phyloP scores from a whole-genome alignment of 2,797 vertebrate species.

The Etheostoma perlongum region DNA sequence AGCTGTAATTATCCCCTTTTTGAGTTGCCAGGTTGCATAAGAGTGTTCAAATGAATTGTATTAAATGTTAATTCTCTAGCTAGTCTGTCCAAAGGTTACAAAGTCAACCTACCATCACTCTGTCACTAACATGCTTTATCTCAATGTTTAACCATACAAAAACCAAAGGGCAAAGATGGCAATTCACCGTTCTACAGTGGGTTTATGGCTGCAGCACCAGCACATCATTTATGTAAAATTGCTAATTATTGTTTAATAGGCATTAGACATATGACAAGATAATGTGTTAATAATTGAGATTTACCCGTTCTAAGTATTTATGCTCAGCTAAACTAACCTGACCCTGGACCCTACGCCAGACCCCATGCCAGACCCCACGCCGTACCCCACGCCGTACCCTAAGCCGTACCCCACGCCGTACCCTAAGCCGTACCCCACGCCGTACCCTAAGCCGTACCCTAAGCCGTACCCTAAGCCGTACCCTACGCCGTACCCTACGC shows the following conservation, averaged over 20 bases:
- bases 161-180: too few relatives aligned
- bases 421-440: too few relatives aligned
- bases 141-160: too few relatives aligned
- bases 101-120: neutral
- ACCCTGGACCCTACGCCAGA: too few relatives aligned
- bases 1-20: constrained; percentile 62
- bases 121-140: neutral
- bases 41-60: constrained; percentile 34
- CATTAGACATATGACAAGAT: neutral
- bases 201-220: neutral
- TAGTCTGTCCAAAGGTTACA: neutral
- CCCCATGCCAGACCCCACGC: too few relatives aligned
- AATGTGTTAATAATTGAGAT: neutral
- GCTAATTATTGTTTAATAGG: neutral
- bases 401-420: too few relatives aligned
- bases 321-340: constrained; percentile 4
- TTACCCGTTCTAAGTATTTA: neutral
- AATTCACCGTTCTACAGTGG: too few relatives aligned
- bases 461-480: too few relatives aligned
- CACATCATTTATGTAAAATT: too few relatives aligned
- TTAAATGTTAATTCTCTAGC: constrained; percentile 22
- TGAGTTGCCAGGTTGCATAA: constrained; percentile 56
- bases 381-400: too few relatives aligned
- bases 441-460: too few relatives aligned
- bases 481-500: too few relatives aligned